These are phyloP conservation scores for Psephotus haematonotus DNA, from an alignment of 2,113 vertebrate species.

Conservation along the genomic window DNA sequence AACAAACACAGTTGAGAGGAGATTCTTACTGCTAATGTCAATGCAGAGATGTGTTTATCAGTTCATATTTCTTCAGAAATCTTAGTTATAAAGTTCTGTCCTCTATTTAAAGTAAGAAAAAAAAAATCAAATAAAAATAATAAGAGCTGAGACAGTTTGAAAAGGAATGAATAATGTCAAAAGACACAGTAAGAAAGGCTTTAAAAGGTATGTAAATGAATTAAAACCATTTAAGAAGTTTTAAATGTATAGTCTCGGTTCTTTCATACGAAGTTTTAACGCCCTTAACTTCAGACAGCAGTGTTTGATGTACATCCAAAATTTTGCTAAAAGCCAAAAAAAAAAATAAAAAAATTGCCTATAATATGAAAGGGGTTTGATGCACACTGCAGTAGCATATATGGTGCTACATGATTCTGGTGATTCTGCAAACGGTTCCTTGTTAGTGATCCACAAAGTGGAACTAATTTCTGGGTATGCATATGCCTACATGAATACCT, in stretches of 20 bases:
- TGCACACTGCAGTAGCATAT: neutral
- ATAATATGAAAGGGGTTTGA: neutral
- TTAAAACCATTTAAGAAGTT: neutral
- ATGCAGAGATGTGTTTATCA: neutral
- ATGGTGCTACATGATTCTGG: neutral
- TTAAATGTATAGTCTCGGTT: neutral
- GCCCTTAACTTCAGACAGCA: neutral
- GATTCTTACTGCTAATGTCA: neutral
- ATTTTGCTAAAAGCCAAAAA: neutral
- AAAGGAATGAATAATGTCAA: neutral
- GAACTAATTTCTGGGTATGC: neutral
- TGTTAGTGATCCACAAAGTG: neutral
- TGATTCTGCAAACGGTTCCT: neutral
- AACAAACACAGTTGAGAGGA: neutral
- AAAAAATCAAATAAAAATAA: neutral
- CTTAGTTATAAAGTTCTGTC: neutral
- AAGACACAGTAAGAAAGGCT: neutral
- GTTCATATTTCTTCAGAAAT: neutral
- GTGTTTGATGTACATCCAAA: neutral
- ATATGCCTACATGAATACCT: neutral
- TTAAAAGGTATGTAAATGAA: neutral
- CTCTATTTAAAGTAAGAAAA: neutral
- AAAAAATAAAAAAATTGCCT: neutral
- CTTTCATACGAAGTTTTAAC: neutral
- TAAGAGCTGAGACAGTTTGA: neutral